Percentiles rank a stretch among this genome's conserved stretches.
phyloP scores from a whole-genome alignment of 2,888 invertebrate genomes.

The Agrotis segetum region DNA sequence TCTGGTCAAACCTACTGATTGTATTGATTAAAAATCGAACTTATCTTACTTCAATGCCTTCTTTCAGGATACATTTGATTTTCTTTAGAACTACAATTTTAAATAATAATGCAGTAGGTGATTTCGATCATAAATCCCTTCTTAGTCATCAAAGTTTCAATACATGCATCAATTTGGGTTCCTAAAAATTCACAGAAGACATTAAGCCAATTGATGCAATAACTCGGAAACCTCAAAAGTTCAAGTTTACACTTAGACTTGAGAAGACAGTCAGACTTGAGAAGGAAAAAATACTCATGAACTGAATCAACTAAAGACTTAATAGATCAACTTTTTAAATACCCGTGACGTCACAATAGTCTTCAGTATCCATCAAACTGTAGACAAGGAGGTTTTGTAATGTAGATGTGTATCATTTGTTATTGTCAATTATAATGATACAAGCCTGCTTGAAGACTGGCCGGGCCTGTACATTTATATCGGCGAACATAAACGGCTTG shows the following conservation, averaged over 20 bases:
- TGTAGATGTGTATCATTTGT: conserved; percentile 80
- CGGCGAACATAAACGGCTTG: conserved; percentile 43
- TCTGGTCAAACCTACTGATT: neutral
- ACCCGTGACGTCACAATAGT: conserved; percentile 41
- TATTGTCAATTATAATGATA: conserved; percentile 84
- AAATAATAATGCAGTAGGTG: neutral
- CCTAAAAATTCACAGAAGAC: neutral
- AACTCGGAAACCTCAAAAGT: neutral
- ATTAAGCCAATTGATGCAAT: neutral
- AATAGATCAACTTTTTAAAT: conserved; percentile 29
- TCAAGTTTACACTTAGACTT: neutral
- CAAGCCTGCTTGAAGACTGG: conserved; percentile 66
- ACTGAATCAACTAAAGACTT: neutral
- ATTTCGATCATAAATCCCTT: neutral
- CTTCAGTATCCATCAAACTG: conserved; percentile 54
- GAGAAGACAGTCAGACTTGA: neutral
- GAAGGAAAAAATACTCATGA: neutral
- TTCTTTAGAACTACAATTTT: conserved; percentile 6
- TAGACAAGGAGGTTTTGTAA: conserved; percentile 59
- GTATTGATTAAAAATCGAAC: neutral
- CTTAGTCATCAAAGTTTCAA: neutral
- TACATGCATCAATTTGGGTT: too few species aligned
- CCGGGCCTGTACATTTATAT: conserved; percentile 52
- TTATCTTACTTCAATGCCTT: neutral
- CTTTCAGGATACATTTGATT: neutral